These are phyloP conservation scores for Pogoniulus pusillus DNA, from an alignment of 2,797 vertebrate species.

Conservation along the genomic window DNA sequence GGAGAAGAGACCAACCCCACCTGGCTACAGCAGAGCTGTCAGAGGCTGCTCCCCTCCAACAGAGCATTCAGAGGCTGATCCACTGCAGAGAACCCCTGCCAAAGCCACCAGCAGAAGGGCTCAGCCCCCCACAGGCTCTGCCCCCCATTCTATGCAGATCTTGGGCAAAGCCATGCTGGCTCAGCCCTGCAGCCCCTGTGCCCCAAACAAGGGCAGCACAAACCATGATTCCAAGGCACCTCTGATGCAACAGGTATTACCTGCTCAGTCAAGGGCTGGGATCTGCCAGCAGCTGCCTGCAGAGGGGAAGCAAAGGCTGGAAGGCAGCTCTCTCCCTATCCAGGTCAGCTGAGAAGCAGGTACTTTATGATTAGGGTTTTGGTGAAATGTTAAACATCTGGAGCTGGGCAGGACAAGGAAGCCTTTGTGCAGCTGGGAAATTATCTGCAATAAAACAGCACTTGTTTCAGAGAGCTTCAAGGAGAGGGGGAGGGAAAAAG, in stretches of 20 bases:
- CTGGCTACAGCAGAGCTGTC: not conserved
- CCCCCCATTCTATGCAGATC: not conserved
- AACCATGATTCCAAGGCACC: rapidly evolving
- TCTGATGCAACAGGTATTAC: rapidly evolving
- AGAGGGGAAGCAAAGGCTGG: not conserved
- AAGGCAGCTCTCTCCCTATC: not conserved
- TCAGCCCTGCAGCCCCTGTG: rapidly evolving
- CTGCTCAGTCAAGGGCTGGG: not conserved
- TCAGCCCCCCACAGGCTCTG: not conserved
- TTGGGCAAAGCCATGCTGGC: not conserved
- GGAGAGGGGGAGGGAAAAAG: not conserved
- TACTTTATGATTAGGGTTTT: slow-evolving; percentile 12
- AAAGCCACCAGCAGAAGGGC: not conserved
- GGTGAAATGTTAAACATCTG: slow-evolving; percentile 74
- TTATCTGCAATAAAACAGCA: slow-evolving; percentile 46
- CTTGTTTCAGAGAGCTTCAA: not conserved
- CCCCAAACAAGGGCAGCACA: not conserved
- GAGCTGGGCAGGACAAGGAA: slow-evolving; percentile 64
- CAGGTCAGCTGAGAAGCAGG: slow-evolving; percentile 51
- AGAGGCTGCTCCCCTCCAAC: not conserved
- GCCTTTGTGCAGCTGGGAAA: slow-evolving; percentile 67
- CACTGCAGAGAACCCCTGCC: not conserved
- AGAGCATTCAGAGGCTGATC: not conserved
- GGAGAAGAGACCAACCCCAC: too few relatives aligned
- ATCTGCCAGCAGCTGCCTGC: not conserved